Evolutionary conservation across 2,797 vertebrate species (phyloP).

Genomic region (Phrynocephalus vlangalii): DNA sequence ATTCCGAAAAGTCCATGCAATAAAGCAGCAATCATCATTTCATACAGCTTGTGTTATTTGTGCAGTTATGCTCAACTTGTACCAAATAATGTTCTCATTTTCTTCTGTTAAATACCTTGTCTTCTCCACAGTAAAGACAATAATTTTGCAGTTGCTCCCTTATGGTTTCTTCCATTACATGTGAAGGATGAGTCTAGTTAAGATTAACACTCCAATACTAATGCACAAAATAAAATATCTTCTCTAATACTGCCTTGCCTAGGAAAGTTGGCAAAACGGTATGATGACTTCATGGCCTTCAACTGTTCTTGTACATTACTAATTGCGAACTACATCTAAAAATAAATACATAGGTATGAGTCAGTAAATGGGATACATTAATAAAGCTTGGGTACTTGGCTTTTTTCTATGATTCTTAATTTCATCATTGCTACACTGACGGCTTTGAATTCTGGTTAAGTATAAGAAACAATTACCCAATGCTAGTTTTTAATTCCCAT

Average conservation of each 20-base stretch:
- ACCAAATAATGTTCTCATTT: no score
- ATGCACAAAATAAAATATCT: slow-evolving; percentile 5
- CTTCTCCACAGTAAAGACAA: no score
- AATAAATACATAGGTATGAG: slow-evolving; percentile 68
- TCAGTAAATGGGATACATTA: slow-evolving; percentile 71
- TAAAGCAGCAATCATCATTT: no score
- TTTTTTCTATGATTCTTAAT: slow-evolving; percentile 59
- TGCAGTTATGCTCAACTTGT: no score
- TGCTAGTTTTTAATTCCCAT: slow-evolving; percentile 70
- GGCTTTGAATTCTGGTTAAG: slow-evolving; percentile 68
- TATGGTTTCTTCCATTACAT: no score
- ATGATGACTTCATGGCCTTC: slow-evolving; percentile 60
- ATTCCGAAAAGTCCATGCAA: no score
- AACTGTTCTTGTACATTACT: slow-evolving; percentile 65
- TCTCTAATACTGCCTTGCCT: slow-evolving; percentile 35
- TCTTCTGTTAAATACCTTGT: no score
- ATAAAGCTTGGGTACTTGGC: slow-evolving; percentile 66
- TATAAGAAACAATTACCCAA: slow-evolving; percentile 71
- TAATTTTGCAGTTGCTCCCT: no score
- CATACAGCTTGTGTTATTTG: no score
- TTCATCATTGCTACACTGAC: slow-evolving; percentile 54
- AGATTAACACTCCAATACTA: not conserved
- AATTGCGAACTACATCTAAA: slow-evolving; percentile 69
- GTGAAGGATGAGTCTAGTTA: no score
- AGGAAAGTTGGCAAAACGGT: slow-evolving; percentile 37